Percentiles rank a stretch among this genome's conserved stretches.
Evolutionary conservation across 2,888 invertebrate genomes (phyloP).

Genomic region (Mythimna pallens): DNA sequence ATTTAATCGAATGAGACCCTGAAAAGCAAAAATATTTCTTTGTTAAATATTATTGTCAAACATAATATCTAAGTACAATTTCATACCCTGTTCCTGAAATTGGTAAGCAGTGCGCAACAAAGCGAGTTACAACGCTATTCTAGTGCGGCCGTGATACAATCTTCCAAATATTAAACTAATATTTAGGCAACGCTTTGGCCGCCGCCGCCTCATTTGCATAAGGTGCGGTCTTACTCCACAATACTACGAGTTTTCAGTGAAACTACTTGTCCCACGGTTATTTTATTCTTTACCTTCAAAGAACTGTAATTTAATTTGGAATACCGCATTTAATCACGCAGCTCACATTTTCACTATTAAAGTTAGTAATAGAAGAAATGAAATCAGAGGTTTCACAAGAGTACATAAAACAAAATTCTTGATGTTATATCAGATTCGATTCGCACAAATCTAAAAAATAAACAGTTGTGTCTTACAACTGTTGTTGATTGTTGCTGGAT

Average conservation of each 20-base stretch:
- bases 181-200: slow-evolving; percentile 90
- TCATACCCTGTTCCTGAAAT: background rate
- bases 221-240: slow-evolving; percentile 79
- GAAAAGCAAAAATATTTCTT: background rate
- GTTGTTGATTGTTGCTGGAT: background rate
- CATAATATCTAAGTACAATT: slow-evolving; percentile 2
- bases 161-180: slow-evolving; percentile 90
- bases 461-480: too few relatives aligned
- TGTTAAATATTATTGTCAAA: background rate
- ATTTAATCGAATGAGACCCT: background rate
- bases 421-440: background rate
- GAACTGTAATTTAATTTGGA: slow-evolving; percentile 1
- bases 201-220: slow-evolving; percentile 90
- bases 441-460: background rate
- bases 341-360: background rate
- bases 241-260: slow-evolving; percentile 46
- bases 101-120: slow-evolving; percentile 10
- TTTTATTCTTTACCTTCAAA: slow-evolving; percentile 20
- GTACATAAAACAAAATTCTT: background rate
- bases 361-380: background rate
- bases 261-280: slow-evolving; percentile 40
- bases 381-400: background rate
- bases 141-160: slow-evolving; percentile 82
- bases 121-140: slow-evolving; percentile 76
- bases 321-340: slow-evolving; percentile 5